Base-by-base conservation (phyloP, 2,797 vertebrate genomes). In the Rhinichthys osculus region DNA sequence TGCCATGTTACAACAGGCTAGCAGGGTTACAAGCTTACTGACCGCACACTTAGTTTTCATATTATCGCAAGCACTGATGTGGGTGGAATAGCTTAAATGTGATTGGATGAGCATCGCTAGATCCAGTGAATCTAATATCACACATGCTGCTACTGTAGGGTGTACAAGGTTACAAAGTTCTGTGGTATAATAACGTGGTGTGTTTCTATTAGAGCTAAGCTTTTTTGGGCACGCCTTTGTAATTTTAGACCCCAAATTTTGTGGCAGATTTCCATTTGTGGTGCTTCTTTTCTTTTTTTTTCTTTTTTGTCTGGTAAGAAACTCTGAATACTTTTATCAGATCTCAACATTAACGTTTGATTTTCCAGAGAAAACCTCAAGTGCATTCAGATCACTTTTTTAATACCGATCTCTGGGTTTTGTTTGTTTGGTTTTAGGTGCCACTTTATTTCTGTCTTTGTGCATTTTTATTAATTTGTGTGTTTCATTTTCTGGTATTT, bases 301-400 rank as follows among this genome's bases (percentile, higher is more conserved):
- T 3, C 44, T n/a, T 38, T 81, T 19, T 66, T 19, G 27, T 67
- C n/a, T 69, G 19, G n/a, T 40, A n/a, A 54, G 21, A 52, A 21
- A 77, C 47, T 67, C 70, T 77, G 23, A 66, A 47, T 67, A 80
- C 19, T 67, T 74, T 16, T 62, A 78, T 83, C 74, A 70, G 42
- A 62, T 73, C 38, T 89, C 66, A 85, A 66, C 57, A 50, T 86
- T 50, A 88, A 83, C 23, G 23, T 69, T 84, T 85, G 6, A 85
- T 89, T 87, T 86, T 80, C 82, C 1, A 77, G 88, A 90, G 90
- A 88, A 70, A 87, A 91, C 90, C 91, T 92, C 87, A 93, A 94
- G 92, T 93, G 93, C 91, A 91, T 93, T 93, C 88, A 89, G 92
- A 80, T 80, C 89, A 83, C 71, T 54, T 71, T 69, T 69, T 80